A percentile compares a stretch with the other conserved stretches of the same genome.
Conservation (phyloP, 2,888 invertebrate genomes). For the Diarsia rubi region DNA sequence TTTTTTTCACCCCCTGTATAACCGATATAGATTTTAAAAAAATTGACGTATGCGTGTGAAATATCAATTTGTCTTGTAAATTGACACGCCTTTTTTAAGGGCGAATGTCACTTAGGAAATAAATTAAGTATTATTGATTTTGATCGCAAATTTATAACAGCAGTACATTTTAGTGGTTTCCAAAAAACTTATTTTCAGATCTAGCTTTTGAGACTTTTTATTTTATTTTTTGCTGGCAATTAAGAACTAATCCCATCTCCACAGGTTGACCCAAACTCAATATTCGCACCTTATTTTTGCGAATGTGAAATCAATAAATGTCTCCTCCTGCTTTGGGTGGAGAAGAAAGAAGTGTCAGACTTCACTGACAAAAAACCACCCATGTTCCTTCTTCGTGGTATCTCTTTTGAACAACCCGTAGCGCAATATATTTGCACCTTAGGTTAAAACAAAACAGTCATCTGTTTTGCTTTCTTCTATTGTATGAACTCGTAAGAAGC, state of each 20-base stretch:
- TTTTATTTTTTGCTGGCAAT: neutral
- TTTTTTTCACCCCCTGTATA: slow-evolving; percentile 61
- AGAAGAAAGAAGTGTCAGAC: no score
- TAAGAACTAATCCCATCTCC: neutral
- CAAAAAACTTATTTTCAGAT: neutral
- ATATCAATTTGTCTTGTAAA: slow-evolving; percentile 38
- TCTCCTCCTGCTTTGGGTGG: no score
- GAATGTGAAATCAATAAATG: no score
- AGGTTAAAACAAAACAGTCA: neutral
- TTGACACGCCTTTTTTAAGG: slow-evolving; percentile 23
- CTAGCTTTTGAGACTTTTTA: neutral
- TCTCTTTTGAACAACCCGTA: no score
- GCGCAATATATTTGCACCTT: neutral
- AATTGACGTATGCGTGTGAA: slow-evolving; percentile 31
- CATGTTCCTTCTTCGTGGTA: no score
- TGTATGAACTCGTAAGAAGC: neutral
- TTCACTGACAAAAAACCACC: no score
- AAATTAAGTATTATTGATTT: slow-evolving; percentile 19
- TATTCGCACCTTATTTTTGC: neutral
- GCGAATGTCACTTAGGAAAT: neutral
- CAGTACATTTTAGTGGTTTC: neutral
- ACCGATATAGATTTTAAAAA: slow-evolving; percentile 48
- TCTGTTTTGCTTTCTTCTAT: neutral
- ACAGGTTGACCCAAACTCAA: no score
- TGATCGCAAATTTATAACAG: slow-evolving; percentile 1